Base-by-base conservation (phyloP, 2,113 vertebrate species). In the Drymodes brunneopygia region DNA sequence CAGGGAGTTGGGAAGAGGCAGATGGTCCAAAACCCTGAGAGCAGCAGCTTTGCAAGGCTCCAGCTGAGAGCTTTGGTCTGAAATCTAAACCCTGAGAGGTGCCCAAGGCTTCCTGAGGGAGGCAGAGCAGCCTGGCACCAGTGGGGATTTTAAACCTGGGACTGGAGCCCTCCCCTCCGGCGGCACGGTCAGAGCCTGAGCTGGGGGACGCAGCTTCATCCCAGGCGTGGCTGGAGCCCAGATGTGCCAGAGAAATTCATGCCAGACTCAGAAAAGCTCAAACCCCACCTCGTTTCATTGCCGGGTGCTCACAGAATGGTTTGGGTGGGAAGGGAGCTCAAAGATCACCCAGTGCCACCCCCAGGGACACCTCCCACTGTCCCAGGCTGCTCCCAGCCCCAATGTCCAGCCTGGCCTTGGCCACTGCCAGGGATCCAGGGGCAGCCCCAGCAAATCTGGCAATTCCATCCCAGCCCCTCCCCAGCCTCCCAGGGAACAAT, bases 161-260 rank as follows among this genome's bases (percentile, higher is more conserved):
- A 13, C 36, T 8, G 14, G 38, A 28, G 65, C 22, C 40, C 16
- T 36, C 21, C 15, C 7, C 27, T 35, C 9, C 15, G 8, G 40
- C 0, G 11, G 5, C 75, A 40, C 4, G 1, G 27, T 28, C 3
- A 1, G 31, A 56, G 11, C 6, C 9, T 0, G 2, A 4, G 11
- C 15, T 0, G 5, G 50, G 5, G 14, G 5, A 1, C 23, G 23
- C 33, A 53, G 61, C 44, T 29, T 48, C n/a, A 23, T 20, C 71
- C 80, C 69, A n/a, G 44, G 5, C 2, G 2, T 0, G 7, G 6
- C 35, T 15, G 71, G 45, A 88, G 36, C 20, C 58, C 36, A 45
- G 58, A 51, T 1, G 17, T 31, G 18, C 20, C 1, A 0, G 42
- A 1, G 2, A 2, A 45, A 54, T 69, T 35, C 27, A 61, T 23